Evolutionary conservation across 2,113 vertebrate species (phyloP).

Genomic region (Peromyscus maniculatus): DNA sequence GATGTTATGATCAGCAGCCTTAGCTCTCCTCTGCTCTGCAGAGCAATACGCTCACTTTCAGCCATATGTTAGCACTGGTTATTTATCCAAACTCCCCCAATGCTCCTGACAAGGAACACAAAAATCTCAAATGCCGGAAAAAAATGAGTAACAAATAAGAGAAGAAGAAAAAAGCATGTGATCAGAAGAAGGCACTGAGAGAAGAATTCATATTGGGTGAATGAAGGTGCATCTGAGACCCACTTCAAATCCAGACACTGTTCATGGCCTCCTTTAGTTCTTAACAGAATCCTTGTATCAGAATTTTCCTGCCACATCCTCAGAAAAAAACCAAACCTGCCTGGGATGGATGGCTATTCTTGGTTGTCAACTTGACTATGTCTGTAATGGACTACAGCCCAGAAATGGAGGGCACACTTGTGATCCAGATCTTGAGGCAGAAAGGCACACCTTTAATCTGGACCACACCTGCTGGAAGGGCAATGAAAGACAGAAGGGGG

Average conservation of each 20-base stretch:
- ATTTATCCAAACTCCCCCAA: background rate
- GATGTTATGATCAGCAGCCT: background rate
- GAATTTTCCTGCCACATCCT: background rate
- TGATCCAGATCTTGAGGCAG: background rate
- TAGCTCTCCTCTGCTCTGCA: background rate
- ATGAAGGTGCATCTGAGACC: background rate
- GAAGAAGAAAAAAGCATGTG: background rate
- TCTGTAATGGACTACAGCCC: background rate
- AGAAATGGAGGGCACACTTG: background rate
- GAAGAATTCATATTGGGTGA: too few relatives aligned
- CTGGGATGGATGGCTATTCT: background rate
- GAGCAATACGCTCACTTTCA: background rate
- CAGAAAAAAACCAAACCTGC: background rate
- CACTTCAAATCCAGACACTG: rapidly evolving
- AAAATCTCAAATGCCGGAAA: background rate
- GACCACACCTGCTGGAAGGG: background rate
- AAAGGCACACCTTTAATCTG: background rate
- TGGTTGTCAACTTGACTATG: background rate
- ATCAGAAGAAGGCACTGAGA: background rate
- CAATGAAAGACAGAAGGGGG: background rate
- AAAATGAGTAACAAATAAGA: background rate
- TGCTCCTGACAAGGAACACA: background rate
- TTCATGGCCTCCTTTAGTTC: rapidly evolving
- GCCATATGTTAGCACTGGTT: background rate
- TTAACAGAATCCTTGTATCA: background rate